Evolutionary conservation across 2,113 vertebrate genomes (phyloP).

Genomic region (Peucedramus taeniatus): DNA sequence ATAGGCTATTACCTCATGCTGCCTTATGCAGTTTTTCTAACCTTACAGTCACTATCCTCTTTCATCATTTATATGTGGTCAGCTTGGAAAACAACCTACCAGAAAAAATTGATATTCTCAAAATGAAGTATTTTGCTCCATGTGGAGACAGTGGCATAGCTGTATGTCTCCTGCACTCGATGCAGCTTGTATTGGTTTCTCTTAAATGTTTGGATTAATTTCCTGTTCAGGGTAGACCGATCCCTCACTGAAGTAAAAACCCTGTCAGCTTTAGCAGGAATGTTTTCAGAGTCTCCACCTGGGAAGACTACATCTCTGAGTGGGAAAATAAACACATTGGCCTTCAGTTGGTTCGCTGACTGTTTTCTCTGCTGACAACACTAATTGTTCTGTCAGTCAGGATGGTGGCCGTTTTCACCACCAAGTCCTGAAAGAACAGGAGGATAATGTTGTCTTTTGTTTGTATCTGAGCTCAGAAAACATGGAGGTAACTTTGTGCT

Average conservation of each 20-base stretch:
- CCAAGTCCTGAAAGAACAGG: background rate
- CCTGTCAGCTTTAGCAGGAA: background rate
- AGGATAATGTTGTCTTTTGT: background rate
- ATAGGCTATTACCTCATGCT: background rate
- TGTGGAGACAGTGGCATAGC: background rate
- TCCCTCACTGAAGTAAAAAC: background rate
- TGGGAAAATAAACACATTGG: conserved; percentile 52
- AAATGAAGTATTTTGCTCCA: background rate
- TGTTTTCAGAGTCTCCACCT: conserved; percentile 55
- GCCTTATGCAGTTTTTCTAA: background rate
- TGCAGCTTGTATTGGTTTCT: background rate
- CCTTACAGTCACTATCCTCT: background rate
- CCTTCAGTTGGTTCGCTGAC: conserved; percentile 10
- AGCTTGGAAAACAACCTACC: background rate
- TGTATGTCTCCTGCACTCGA: background rate
- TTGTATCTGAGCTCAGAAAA: background rate
- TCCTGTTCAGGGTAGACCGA: background rate
- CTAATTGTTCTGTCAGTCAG: conserved; percentile 55
- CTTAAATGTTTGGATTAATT: conserved; percentile 23
- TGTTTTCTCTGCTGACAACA: conserved; percentile 39
- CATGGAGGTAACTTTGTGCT: background rate
- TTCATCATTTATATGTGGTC: background rate
- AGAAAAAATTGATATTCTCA: background rate
- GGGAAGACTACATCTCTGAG: conserved; percentile 21
- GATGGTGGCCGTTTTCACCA: conserved; percentile 27